phyloP scores from a whole-genome alignment of 2,888 invertebrate species.

The Thymelicus acteon region DNA sequence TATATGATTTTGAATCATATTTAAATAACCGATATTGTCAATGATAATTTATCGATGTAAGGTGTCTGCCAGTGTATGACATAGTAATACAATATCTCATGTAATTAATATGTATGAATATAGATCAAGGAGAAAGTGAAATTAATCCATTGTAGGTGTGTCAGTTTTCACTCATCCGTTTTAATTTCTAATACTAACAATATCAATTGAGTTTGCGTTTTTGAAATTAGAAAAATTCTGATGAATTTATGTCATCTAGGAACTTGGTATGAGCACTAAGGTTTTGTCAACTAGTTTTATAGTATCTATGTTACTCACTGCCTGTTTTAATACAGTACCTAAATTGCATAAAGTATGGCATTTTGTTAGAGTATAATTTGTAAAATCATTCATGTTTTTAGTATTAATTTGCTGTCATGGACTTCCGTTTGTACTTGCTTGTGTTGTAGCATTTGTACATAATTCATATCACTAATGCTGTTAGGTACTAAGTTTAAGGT shows the following conservation, averaged over 20 bases:
- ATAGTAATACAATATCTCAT: slow-evolving; percentile 10
- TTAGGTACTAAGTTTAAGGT: background rate
- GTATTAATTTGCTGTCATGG: background rate
- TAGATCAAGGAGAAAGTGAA: slow-evolving; percentile 32
- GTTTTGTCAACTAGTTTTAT: no score
- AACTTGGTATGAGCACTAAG: no score
- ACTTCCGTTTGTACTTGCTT: background rate
- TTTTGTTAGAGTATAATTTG: no score
- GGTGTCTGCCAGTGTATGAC: slow-evolving; percentile 15
- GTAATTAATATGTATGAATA: slow-evolving; percentile 33
- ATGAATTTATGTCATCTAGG: background rate
- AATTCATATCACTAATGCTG: background rate
- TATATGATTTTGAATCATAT: slow-evolving; percentile 15
- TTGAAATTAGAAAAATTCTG: no score
- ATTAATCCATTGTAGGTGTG: slow-evolving; percentile 4
- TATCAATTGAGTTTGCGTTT: no score
- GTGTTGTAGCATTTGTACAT: no score
- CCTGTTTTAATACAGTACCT: no score
- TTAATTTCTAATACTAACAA: slow-evolving; percentile 4
- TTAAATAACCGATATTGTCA: background rate
- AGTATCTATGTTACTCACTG: no score
- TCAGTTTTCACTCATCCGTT: slow-evolving; percentile 13
- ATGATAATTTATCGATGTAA: background rate
- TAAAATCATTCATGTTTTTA: background rate
- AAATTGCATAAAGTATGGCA: no score